These are phyloP conservation scores for Saccopteryx leptura DNA, from an alignment of 2,113 vertebrate species.

Conservation along the genomic window DNA sequence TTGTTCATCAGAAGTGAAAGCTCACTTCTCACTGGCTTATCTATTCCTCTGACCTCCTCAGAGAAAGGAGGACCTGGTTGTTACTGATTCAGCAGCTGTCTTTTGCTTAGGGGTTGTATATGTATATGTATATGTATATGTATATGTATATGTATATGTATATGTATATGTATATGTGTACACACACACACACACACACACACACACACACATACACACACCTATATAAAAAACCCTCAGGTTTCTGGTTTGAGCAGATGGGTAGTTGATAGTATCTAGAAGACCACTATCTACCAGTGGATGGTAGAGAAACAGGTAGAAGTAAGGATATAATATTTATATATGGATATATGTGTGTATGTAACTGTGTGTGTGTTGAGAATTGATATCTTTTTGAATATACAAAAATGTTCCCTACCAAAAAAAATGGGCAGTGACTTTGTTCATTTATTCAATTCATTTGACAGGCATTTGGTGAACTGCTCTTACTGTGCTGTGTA, in stretches of 20 bases:
- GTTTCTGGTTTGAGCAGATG: background rate
- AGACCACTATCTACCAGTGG: background rate
- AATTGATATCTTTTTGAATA: conserved; percentile 6
- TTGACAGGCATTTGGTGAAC: conserved; percentile 3
- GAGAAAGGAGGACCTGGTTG: background rate
- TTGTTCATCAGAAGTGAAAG: background rate
- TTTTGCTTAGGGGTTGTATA: background rate
- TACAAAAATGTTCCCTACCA: background rate
- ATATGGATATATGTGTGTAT: background rate
- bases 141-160: background rate
- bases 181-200: too few relatives aligned
- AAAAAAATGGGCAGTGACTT: background rate
- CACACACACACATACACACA: too few relatives aligned
- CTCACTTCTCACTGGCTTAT: background rate
- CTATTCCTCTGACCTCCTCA: background rate
- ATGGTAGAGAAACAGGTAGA: background rate
- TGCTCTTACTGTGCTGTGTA: background rate
- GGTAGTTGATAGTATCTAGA: background rate
- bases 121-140: background rate
- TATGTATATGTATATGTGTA: background rate
- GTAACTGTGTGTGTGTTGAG: background rate
- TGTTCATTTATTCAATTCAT: conserved; percentile 6
- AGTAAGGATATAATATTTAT: background rate
- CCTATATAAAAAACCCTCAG: background rate
- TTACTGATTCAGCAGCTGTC: background rate